phyloP scores from a whole-genome alignment of 2,888 invertebrate genomes.

The Euzophera pinguis region DNA sequence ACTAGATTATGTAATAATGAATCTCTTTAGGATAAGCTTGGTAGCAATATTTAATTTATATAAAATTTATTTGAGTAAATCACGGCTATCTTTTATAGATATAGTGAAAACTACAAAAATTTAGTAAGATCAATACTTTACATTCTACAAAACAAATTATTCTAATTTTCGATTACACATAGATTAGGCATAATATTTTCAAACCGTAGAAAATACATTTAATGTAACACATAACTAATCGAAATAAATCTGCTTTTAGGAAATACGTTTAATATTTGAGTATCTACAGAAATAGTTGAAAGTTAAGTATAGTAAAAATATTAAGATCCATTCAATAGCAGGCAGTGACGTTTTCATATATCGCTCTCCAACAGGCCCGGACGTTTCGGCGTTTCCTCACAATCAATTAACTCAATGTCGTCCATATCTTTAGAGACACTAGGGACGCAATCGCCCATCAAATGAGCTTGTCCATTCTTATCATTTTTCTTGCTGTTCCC shows the following conservation, averaged over 20 bases:
- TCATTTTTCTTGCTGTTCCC: slow-evolving; percentile 27
- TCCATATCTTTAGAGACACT: slow-evolving; percentile 41
- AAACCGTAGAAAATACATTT: slow-evolving; percentile 32
- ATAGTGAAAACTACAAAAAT: slow-evolving; percentile 20
- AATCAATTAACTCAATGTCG: slow-evolving; percentile 66
- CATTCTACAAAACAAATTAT: slow-evolving; percentile 18
- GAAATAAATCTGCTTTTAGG: slow-evolving; percentile 22
- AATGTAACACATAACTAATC: slow-evolving; percentile 23
- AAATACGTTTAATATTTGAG: slow-evolving; percentile 6
- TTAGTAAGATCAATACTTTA: slow-evolving; percentile 13
- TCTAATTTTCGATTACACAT: slow-evolving; percentile 20
- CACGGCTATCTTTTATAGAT: slow-evolving; percentile 18
- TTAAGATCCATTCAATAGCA: slow-evolving; percentile 12
- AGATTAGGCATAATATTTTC: slow-evolving; percentile 35
- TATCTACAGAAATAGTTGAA: slow-evolving; percentile 9
- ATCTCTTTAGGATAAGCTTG: slow-evolving; percentile 15
- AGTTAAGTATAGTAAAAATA: not conserved
- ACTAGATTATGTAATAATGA: slow-evolving; percentile 14
- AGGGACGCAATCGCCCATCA: slow-evolving; percentile 43
- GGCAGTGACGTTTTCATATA: slow-evolving; percentile 43
- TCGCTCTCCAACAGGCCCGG: slow-evolving; percentile 70
- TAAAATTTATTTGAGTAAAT: slow-evolving; percentile 14
- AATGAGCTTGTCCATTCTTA: slow-evolving; percentile 43
- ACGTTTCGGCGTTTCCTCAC: slow-evolving; percentile 46
- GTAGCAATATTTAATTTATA: slow-evolving; percentile 13